Base-by-base conservation (phyloP, 35 echinoderm and acorn worm species). In the Apostichopus californicus region DNA sequence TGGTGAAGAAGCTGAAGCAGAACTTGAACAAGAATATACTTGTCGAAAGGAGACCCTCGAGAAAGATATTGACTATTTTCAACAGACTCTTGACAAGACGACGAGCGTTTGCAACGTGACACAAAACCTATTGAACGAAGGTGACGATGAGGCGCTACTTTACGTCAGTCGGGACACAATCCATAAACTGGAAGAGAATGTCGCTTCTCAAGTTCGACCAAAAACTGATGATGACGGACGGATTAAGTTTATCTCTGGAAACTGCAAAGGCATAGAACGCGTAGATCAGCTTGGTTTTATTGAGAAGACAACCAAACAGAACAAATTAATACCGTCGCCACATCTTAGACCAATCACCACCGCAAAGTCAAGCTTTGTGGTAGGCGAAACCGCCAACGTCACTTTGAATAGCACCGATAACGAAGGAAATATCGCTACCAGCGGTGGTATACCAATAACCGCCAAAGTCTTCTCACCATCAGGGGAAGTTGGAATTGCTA, bases 391-490 rank as follows among this genome's bases (percentile, higher is more conserved):
- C 15, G 91, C 91, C 5, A 77, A 92, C 15, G 75, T 98, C 57
- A 92, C 91, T 0, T 56, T 98, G 23, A 78, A 84, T n/a, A 98
- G 91, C 10, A 91, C 75, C 14, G 91, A 98, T 53, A 75, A 89
- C 5, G 91, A 68, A 7, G 93, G 92, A 5, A 92, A 93, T 57
- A 53, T 73, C 14, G 78, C 93, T 28, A 77, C 26, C 20, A 64
- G 79, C 4, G 94, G 96, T 28, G 94, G 96, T 55, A 94, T 93
- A 13, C 65, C 91, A 8, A 93, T 98, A 1, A 91, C 95, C 9
- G 97, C 97, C n/a, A 98, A 98, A 90, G 55, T 98, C 6, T 96
- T 95, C 54, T 94, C 94, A 8, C 97, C 97, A 9, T 86, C 88
- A 6, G 97, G 95, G 5, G 97, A 96, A 82, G 97, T 98, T 52